Evolutionary conservation across 1,140 invertebrate species (phyloP).

Genomic region (Aphis craccivora): DNA sequence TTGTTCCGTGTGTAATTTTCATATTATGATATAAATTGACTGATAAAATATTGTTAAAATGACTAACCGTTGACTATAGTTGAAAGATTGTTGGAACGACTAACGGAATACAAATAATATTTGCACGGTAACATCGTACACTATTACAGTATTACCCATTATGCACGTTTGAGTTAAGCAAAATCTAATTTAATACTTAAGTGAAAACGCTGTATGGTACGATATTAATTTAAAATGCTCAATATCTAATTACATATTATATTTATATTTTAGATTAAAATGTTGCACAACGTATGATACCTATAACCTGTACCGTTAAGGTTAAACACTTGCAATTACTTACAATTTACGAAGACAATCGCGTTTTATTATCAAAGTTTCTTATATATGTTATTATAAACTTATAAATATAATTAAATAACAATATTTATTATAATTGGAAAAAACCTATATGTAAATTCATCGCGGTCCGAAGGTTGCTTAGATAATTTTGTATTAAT

Average conservation of each 20-base stretch:
- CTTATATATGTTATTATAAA: not conserved
- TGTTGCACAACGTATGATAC: not conserved
- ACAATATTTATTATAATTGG: not conserved
- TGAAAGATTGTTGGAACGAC: not conserved
- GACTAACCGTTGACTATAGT: not conserved
- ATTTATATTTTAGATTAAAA: conserved; percentile 20
- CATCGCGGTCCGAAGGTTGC: not conserved
- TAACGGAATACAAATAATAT: not conserved
- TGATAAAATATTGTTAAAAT: not conserved
- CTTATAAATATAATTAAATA: not conserved
- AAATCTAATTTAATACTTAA: not conserved
- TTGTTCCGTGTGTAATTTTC: not conserved
- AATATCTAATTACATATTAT: not conserved
- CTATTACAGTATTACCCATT: not conserved
- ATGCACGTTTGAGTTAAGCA: not conserved
- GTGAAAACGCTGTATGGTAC: not conserved
- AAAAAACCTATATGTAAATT: not conserved
- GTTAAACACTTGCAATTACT: not conserved
- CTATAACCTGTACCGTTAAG: not conserved
- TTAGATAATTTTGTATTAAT: not conserved
- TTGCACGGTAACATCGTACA: not conserved
- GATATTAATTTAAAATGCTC: not conserved
- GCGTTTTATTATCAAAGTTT: not conserved
- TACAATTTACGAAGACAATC: not conserved
- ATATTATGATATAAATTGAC: not conserved